A percentile compares a stretch with the other conserved stretches of the same genome.
These are phyloP conservation scores for Pygoscelis antarcticus DNA, from an alignment of 2,113 vertebrate species.

Conservation along the genomic window DNA sequence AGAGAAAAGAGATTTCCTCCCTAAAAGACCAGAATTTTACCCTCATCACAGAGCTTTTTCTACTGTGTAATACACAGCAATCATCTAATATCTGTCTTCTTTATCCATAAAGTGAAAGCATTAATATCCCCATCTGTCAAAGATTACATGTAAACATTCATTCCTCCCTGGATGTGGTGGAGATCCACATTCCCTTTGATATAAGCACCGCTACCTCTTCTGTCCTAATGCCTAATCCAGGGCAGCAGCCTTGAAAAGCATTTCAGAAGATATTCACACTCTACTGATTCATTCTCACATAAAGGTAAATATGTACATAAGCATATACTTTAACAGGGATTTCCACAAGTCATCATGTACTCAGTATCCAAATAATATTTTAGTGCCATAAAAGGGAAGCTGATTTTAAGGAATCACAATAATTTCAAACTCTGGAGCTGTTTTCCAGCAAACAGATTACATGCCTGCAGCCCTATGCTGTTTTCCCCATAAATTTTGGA, in stretches of 20 bases:
- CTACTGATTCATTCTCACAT: not conserved
- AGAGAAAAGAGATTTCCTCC: not conserved
- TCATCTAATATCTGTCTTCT: conserved; percentile 20
- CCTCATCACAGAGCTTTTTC: not conserved
- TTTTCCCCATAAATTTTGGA: not conserved
- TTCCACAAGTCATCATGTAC: not conserved
- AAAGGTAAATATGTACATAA: not conserved
- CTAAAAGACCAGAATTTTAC: not conserved
- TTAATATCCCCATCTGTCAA: conserved; percentile 22
- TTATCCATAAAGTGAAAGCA: conserved; percentile 1
- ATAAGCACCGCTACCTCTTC: not conserved
- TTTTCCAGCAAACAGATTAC: not conserved
- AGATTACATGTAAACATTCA: not conserved
- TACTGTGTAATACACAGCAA: not conserved
- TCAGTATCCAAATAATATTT: not conserved
- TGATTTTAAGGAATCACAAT: not conserved
- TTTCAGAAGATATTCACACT: not conserved
- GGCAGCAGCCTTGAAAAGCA: not conserved
- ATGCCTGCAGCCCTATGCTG: not conserved
- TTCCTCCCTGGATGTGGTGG: not conserved
- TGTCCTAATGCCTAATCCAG: not conserved
- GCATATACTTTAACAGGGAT: not conserved
- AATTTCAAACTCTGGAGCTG: not conserved
- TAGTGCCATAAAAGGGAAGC: not conserved
- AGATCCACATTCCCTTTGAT: not conserved